phyloP scores from a whole-genome alignment of 2,113 vertebrate genomes.

The Alaudala cheleensis region DNA sequence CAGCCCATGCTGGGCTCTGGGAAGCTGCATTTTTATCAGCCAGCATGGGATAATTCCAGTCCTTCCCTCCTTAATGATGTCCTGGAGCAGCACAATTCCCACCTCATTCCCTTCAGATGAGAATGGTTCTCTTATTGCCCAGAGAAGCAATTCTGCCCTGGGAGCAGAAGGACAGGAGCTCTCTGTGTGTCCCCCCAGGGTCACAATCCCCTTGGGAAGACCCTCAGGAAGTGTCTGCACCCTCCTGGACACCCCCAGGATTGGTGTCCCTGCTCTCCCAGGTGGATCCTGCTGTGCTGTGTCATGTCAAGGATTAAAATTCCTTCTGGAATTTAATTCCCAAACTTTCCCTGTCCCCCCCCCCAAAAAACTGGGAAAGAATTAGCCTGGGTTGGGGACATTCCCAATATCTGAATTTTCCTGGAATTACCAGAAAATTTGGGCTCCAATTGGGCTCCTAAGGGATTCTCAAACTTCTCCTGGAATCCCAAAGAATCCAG shows the following conservation, averaged over 20 bases:
- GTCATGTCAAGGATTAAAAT: neutral
- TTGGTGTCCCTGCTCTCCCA: no score
- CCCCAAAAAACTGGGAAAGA: no score
- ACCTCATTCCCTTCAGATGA: neutral
- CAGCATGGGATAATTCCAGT: neutral
- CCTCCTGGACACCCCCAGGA: accelerated
- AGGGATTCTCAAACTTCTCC: no score
- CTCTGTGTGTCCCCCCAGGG: neutral
- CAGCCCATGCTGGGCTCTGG: neutral
- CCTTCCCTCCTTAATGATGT: neutral
- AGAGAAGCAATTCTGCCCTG: neutral
- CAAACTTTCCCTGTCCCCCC: no score
- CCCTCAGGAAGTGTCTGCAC: neutral
- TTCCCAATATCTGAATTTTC: no score
- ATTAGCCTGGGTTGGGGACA: no score
- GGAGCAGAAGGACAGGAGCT: neutral
- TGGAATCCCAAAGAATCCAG: no score
- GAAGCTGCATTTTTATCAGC: neutral
- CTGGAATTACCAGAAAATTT: no score
- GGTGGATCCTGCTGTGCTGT: neutral
- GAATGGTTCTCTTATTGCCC: neutral
- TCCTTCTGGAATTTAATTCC: neutral
- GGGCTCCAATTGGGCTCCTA: no score
- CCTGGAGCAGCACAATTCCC: neutral
- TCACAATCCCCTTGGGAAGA: accelerated